Evolutionary conservation across 2,888 invertebrate species (phyloP).

Genomic region (Catocala sponsa): DNA sequence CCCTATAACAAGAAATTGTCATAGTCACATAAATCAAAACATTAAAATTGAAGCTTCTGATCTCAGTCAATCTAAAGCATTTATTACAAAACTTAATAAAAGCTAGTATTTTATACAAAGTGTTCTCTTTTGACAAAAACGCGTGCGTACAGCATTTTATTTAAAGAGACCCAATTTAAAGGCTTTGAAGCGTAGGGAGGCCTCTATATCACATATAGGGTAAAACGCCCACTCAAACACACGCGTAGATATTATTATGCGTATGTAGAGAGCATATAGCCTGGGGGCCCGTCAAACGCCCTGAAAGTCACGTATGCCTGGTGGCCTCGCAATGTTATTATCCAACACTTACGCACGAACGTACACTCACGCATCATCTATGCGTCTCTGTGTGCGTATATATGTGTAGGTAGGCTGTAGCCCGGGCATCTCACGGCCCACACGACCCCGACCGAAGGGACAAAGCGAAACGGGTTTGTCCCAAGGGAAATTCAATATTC

Average conservation of each 20-base stretch:
- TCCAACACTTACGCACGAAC: conserved; percentile 84
- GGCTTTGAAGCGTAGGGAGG: conserved; percentile 76
- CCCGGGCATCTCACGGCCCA: conserved; percentile 85
- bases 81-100: conserved; percentile 39
- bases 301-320: conserved; percentile 85
- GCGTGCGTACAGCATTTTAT: conserved; percentile 66
- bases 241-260: conserved; percentile 54
- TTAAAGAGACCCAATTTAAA: conserved; percentile 85
- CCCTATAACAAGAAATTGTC: too few relatives aligned
- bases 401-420: conserved; percentile 63
- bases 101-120: conserved; percentile 37
- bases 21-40: too few relatives aligned
- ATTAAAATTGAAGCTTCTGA: conserved; percentile 10
- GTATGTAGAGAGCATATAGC: conserved; percentile 70
- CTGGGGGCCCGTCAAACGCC: conserved; percentile 82
- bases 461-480: conserved; percentile 89
- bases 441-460: conserved; percentile 87
- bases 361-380: conserved; percentile 61
- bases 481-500: conserved; percentile 89
- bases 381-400: conserved; percentile 53
- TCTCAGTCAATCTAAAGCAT: conserved; percentile 29
- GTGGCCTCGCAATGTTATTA: conserved; percentile 85
- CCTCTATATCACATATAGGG: conserved; percentile 75
- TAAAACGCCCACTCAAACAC: conserved; percentile 73
- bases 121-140: conserved; percentile 58